These are phyloP conservation scores for Phaenicophaeus curvirostris DNA, from an alignment of 2,797 vertebrate species.

Conservation along the genomic window DNA sequence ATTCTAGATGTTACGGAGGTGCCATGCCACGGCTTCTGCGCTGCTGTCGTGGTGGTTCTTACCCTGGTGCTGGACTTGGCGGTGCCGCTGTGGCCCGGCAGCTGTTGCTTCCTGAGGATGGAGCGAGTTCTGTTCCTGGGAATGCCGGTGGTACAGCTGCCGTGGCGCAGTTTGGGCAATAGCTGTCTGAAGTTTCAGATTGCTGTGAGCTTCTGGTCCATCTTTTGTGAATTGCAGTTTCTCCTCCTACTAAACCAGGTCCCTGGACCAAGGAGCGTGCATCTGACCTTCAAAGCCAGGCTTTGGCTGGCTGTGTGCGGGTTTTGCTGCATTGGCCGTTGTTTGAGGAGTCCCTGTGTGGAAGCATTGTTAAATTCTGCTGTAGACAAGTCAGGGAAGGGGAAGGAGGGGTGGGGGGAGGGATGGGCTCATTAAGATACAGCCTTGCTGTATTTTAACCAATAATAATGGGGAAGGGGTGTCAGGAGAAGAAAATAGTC, in stretches of 20 bases:
- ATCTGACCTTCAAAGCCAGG: background rate
- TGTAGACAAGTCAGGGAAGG: slow-evolving; percentile 51
- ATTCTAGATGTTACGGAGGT: background rate
- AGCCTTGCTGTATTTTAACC: slow-evolving; percentile 78
- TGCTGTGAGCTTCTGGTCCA: background rate
- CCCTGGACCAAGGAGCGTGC: slow-evolving; percentile 46
- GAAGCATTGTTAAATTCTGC: slow-evolving; percentile 76
- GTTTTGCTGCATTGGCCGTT: slow-evolving; percentile 23
- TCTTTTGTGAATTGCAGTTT: background rate
- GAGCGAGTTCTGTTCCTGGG: background rate
- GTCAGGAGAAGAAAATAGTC: slow-evolving; percentile 74
- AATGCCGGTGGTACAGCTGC: background rate
- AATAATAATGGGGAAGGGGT: slow-evolving; percentile 68
- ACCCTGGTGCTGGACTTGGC: background rate
- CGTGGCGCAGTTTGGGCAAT: background rate
- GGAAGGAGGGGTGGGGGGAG: slow-evolving; percentile 10
- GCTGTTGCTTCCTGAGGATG: slow-evolving; percentile 1
- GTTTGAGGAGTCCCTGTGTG: background rate
- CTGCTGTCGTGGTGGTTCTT: background rate
- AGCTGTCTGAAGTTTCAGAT: background rate
- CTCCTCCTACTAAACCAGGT: background rate
- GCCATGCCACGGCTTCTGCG: background rate
- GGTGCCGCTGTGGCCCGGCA: background rate
- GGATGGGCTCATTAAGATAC: slow-evolving; percentile 70
- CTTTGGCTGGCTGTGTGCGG: background rate